A percentile compares a stretch with the other conserved stretches of the same genome.
Conservation (phyloP, 1,140 invertebrate species). For the Bombyx mori region DNA sequence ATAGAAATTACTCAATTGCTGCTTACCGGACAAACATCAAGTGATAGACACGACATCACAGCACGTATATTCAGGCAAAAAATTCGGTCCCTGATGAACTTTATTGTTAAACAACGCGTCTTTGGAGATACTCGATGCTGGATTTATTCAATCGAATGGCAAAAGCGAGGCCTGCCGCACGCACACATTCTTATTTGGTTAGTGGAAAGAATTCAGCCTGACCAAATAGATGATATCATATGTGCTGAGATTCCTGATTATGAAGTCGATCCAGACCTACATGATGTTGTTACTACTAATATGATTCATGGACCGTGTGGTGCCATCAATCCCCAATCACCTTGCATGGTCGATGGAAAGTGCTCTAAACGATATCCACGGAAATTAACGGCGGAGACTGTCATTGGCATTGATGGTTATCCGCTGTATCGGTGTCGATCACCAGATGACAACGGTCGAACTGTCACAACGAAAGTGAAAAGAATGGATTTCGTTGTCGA, state of each 20-base stretch:
- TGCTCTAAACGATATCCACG: constrained; percentile 25
- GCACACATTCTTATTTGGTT: constrained; percentile 3
- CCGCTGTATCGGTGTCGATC: constrained; percentile 19
- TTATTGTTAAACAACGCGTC: constrained; percentile 5
- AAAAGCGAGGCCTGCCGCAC: constrained; percentile 2
- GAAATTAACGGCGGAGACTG: constrained; percentile 18
- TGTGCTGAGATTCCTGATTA: constrained; percentile 72
- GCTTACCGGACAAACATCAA: constrained; percentile 19
- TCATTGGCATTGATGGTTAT: constrained; percentile 23
- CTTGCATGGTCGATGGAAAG: constrained; percentile 22
- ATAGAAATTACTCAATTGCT: background rate
- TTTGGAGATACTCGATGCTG: constrained; percentile 20
- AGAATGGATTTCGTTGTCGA: constrained; percentile 16
- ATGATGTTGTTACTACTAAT: constrained; percentile 25
- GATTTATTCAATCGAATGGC: constrained; percentile 15
- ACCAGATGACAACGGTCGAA: constrained; percentile 19
- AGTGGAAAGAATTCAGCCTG: constrained; percentile 35
- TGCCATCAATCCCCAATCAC: constrained; percentile 18
- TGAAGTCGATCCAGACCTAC: constrained; percentile 44
- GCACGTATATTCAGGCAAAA: constrained; percentile 2
- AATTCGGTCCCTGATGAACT: constrained; percentile 16
- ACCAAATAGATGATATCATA: constrained; percentile 66
- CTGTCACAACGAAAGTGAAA: constrained; percentile 16
- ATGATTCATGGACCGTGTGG: constrained; percentile 24
- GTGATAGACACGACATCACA: constrained; percentile 12